Evolutionary conservation across 2,113 vertebrate species (phyloP).

Genomic region (Xiphophorus couchianus): DNA sequence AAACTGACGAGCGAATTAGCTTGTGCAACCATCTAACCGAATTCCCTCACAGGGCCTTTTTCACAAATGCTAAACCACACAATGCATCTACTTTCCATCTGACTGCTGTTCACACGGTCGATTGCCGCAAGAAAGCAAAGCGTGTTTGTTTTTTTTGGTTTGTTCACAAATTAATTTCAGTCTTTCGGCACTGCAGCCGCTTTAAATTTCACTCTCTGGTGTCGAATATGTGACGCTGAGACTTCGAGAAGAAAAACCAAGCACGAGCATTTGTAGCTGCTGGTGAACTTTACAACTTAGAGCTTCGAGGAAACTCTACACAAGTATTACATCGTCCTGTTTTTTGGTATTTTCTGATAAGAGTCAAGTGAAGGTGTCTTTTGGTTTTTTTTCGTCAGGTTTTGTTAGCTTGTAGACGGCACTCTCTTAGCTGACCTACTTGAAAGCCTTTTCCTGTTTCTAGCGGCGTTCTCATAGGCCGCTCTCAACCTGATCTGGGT

Average conservation of each 20-base stretch:
- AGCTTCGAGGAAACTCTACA: neutral
- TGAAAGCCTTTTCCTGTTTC: conserved; percentile 54
- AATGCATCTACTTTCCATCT: neutral
- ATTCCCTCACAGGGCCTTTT: neutral
- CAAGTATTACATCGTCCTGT: neutral
- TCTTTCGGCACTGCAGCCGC: neutral
- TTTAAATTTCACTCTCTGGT: neutral
- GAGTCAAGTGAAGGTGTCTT: neutral
- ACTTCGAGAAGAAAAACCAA: neutral
- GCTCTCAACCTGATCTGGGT: conserved; percentile 4
- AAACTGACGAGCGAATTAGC: neutral
- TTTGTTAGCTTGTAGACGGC: conserved; percentile 1
- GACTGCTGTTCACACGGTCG: neutral
- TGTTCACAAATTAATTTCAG: neutral
- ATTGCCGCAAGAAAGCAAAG: neutral
- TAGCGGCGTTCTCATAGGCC: neutral
- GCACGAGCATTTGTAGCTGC: neutral
- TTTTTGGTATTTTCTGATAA: neutral
- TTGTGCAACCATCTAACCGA: neutral
- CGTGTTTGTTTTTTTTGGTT: neutral
- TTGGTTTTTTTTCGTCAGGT: neutral
- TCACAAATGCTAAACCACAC: neutral
- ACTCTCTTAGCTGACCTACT: conserved; percentile 20
- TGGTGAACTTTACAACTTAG: neutral
- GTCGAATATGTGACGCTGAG: neutral